phyloP scores from a whole-genome alignment of 2,888 invertebrate genomes.

The Coenonympha arcania region DNA sequence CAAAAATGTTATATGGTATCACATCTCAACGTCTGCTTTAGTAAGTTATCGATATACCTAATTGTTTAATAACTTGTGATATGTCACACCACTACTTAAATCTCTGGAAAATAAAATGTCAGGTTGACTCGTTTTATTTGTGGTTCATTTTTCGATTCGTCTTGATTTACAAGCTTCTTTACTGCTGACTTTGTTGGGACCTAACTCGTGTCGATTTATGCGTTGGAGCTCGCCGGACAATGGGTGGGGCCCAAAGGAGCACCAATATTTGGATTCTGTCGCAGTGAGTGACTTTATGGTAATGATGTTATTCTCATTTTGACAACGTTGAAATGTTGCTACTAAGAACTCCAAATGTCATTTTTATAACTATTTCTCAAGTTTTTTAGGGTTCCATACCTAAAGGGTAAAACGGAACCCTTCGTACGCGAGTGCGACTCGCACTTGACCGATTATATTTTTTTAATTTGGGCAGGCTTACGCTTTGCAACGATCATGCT shows the following conservation, averaged over 20 bases:
- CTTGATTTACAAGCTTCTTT: slow-evolving; percentile 71
- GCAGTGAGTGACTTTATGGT: slow-evolving; percentile 25
- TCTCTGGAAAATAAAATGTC: slow-evolving; percentile 39
- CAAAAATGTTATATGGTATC: too few species aligned
- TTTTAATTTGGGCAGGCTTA: too few species aligned
- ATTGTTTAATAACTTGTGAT: slow-evolving; percentile 16
- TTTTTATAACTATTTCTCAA: background rate
- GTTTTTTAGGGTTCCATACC: too few species aligned
- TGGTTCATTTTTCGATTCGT: slow-evolving; percentile 60
- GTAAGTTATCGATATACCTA: slow-evolving; percentile 38
- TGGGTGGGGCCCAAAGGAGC: slow-evolving; percentile 39
- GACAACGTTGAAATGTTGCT: slow-evolving; percentile 9
- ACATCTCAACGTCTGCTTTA: too few species aligned
- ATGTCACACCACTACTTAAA: slow-evolving; percentile 43
- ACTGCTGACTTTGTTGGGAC: slow-evolving; percentile 68
- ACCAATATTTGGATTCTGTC: slow-evolving; percentile 64
- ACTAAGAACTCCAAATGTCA: background rate
- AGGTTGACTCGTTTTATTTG: slow-evolving; percentile 51
- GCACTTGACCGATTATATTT: too few species aligned
- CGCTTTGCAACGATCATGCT: too few species aligned
- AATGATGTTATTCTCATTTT: slow-evolving; percentile 31
- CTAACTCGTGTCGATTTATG: slow-evolving; percentile 70
- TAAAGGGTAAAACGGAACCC: too few species aligned
- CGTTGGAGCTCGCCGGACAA: slow-evolving; percentile 51
- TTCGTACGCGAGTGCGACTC: too few species aligned